phyloP scores from a whole-genome alignment of 2,888 invertebrate genomes.

The Aplocera efformata region DNA sequence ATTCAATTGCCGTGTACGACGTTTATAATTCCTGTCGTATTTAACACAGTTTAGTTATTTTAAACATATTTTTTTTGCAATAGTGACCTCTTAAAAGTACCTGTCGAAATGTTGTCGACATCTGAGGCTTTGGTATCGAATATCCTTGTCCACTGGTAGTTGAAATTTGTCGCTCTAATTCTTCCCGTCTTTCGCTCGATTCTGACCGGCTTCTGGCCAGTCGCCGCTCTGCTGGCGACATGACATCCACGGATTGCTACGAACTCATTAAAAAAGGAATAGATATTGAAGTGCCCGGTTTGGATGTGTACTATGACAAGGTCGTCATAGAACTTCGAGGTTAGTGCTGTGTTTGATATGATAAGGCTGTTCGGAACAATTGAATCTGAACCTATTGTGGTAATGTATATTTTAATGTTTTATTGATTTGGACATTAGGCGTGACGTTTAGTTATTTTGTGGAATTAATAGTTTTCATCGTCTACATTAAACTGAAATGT shows the following conservation, averaged over 20 bases:
- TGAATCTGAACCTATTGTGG: not conserved
- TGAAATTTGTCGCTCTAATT: constrained; percentile 78
- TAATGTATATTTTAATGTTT: not conserved
- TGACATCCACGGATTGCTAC: constrained; percentile 76
- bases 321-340: constrained; percentile 81
- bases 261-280: constrained; percentile 74
- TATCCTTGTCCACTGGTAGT: constrained; percentile 70
- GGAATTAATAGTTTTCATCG: too few relatives aligned
- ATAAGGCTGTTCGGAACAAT: constrained; percentile 16
- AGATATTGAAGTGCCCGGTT: constrained; percentile 74
- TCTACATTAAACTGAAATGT: too few relatives aligned
- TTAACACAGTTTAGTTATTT: constrained; percentile 1
- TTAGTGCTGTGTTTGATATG: constrained; percentile 49
- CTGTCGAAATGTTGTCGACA: constrained; percentile 64
- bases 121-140: constrained; percentile 71
- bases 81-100: constrained; percentile 26
- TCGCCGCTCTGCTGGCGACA: constrained; percentile 57
- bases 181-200: constrained; percentile 59
- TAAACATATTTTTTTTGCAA: constrained; percentile 1
- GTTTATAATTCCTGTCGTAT: constrained; percentile 17
- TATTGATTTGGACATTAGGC: not conserved
- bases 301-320: constrained; percentile 80
- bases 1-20: constrained; percentile 34
- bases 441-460: too few relatives aligned
- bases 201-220: constrained; percentile 38